Evolutionary conservation across 2,888 invertebrate species (phyloP).

Genomic region (Heliconius cydno): DNA sequence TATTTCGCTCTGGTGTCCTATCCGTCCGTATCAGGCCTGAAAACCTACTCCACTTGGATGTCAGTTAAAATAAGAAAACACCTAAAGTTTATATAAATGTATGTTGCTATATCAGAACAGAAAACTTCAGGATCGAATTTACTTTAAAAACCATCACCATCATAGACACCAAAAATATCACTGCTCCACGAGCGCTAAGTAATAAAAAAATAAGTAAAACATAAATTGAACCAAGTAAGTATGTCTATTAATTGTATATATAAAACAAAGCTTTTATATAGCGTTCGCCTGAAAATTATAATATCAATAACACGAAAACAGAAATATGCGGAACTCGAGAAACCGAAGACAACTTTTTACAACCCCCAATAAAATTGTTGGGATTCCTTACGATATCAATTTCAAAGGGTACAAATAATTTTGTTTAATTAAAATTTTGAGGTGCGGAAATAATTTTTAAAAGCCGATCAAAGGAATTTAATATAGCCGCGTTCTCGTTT

Average conservation of each 20-base stretch:
- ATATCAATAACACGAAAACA: constrained; percentile 25
- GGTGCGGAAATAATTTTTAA: constrained; percentile 51
- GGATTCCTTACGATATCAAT: constrained; percentile 54
- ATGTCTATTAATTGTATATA: neutral
- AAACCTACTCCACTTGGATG: too few species aligned
- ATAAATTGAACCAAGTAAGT: neutral
- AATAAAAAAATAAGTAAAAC: neutral
- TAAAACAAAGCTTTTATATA: neutral
- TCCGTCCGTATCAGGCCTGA: too few species aligned
- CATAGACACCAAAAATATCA: too few species aligned
- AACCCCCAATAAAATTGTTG: constrained; percentile 55
- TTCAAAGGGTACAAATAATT: constrained; percentile 54
- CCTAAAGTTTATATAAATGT: too few species aligned
- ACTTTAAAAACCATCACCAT: too few species aligned
- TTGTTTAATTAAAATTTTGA: constrained; percentile 58
- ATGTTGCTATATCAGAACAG: too few species aligned
- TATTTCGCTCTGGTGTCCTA: too few species aligned
- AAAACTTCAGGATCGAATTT: too few species aligned
- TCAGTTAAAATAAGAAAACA: too few species aligned
- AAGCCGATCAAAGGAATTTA: constrained; percentile 53
- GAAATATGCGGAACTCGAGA: constrained; percentile 50
- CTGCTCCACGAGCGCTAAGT: neutral
- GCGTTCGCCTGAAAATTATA: neutral
- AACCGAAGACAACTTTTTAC: constrained; percentile 53
- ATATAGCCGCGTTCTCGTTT: constrained; percentile 49